Evolutionary conservation across 2,888 invertebrate species (phyloP).

Genomic region (Liodrosophila aerea): DNA sequence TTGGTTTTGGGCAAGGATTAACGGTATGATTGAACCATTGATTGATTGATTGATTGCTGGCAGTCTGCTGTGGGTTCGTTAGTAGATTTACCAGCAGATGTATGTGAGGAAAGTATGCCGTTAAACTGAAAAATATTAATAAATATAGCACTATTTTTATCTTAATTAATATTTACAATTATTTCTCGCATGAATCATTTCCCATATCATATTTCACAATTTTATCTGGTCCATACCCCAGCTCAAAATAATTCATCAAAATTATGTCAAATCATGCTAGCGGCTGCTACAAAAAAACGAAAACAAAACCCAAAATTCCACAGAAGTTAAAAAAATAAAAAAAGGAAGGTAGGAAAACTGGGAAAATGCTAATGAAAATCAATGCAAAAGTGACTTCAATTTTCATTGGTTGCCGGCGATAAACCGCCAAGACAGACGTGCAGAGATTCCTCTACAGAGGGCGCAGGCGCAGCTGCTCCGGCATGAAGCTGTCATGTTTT

Average conservation of each 20-base stretch:
- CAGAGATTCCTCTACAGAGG: slow-evolving; percentile 14
- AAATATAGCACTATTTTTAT: too few relatives aligned
- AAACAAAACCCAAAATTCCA: slow-evolving; percentile 24
- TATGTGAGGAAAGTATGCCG: too few relatives aligned
- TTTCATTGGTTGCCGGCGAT: slow-evolving; percentile 22
- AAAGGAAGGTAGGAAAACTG: slow-evolving; percentile 22
- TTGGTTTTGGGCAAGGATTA: slow-evolving; percentile 50
- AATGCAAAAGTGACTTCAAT: slow-evolving; percentile 58
- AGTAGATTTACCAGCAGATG: neutral
- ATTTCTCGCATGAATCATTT: too few relatives aligned
- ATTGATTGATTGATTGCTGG: slow-evolving; percentile 55
- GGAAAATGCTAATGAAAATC: slow-evolving; percentile 66
- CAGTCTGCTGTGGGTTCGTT: too few relatives aligned
- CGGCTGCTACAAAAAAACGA: slow-evolving; percentile 52
- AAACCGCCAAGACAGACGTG: slow-evolving; percentile 47
- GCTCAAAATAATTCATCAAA: slow-evolving; percentile 67
- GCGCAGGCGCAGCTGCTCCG: slow-evolving; percentile 50
- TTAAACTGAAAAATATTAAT: too few relatives aligned
- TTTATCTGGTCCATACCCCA: slow-evolving; percentile 1
- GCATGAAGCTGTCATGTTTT: slow-evolving; percentile 78
- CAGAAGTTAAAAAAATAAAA: slow-evolving; percentile 34
- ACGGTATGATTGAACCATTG: slow-evolving; percentile 44
- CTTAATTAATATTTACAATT: too few relatives aligned
- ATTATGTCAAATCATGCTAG: slow-evolving; percentile 72
- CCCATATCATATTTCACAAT: too few relatives aligned